Evolutionary conservation across 2,888 invertebrate genomes (phyloP).

Genomic region (Ophion ellenae): DNA sequence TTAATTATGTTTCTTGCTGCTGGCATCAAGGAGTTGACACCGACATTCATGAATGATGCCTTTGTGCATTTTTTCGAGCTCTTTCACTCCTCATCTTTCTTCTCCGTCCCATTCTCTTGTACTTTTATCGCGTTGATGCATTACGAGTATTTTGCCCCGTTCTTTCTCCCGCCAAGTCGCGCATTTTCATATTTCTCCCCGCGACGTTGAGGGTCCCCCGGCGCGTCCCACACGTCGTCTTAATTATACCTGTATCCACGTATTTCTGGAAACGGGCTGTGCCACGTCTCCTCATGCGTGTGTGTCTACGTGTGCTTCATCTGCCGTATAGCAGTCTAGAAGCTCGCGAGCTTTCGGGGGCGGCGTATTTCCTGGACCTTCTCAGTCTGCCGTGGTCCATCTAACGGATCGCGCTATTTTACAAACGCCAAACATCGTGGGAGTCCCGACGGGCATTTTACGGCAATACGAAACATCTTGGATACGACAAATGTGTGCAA

Average conservation of each 20-base stretch:
- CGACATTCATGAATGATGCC: slow-evolving; percentile 55
- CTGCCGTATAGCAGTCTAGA: slow-evolving; percentile 28
- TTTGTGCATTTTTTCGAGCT: slow-evolving; percentile 23
- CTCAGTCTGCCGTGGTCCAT: slow-evolving; percentile 80
- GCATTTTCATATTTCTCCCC: not conserved
- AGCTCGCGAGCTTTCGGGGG: slow-evolving; percentile 62
- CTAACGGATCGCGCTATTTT: slow-evolving; percentile 64
- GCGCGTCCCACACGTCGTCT: slow-evolving; percentile 76
- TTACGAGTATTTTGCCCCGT: slow-evolving; percentile 1
- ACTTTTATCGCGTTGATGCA: slow-evolving; percentile 29
- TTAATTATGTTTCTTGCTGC: not conserved
- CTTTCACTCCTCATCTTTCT: not conserved
- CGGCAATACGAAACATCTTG: not conserved
- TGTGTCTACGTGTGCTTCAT: slow-evolving; percentile 66
- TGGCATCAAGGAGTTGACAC: not conserved
- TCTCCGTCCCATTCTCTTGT: not conserved
- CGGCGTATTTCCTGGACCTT: slow-evolving; percentile 73
- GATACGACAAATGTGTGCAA: slow-evolving; percentile 9
- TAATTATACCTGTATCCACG: slow-evolving; percentile 82
- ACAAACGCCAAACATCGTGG: slow-evolving; percentile 45
- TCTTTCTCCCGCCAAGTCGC: not conserved
- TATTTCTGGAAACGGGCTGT: slow-evolving; percentile 83
- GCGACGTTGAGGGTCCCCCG: slow-evolving; percentile 18
- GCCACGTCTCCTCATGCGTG: slow-evolving; percentile 71
- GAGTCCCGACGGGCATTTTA: slow-evolving; percentile 3